Evolutionary conservation across 1,140 invertebrate genomes (phyloP), one percentile per base, ranked within the genome.

Genomic region (Thaumatotibia leucotreta): DNA sequence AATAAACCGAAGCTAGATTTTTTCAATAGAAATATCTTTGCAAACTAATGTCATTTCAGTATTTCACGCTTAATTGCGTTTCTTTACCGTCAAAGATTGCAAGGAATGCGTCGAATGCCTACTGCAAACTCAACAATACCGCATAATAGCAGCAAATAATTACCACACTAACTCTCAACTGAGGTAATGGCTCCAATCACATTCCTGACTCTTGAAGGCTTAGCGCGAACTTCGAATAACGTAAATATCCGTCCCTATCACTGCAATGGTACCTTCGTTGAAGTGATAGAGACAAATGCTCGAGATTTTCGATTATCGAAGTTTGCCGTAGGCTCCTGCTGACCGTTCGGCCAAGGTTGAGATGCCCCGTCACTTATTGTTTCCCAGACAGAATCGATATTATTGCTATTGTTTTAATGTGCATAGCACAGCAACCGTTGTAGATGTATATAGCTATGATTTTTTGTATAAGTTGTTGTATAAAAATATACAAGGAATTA

Each of bases 341-440:
- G 52, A 58, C 52, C 52, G 29, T 58, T 58, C 52, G 27, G 24
- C n/a, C 10, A 24, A 27, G 52, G 52, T 58, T 58, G 52, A 29
- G 23, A 58, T 14, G 11, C 24, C 52, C 23, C 52, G 24, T 58
- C 29, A 58, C 52, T 58, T 58, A 58, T 58, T 58, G 52, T 58
- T 58, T 58, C 27, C 14, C 52, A 27, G 39, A 27, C 52, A 27
- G 24, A n/a, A 31, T 27, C 52, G n/a, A 58, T 58, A 58, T 24
- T 11, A 20, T 8, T 45, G 39, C 22, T 14, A 52, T 54, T 54
- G 52, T 54, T 29, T 27, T 27, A 6, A 14, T 58, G 52, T 4
- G 52, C 14, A 58, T 14, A 58, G n/a, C n/a, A n/a, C n/a, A 58
- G 14, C 22, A 54, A 54, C 23, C n/a, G n/a, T n/a, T n/a, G n/a